Evolutionary conservation across 2,888 invertebrate genomes (phyloP), one percentile per base, ranked within the genome.

Genomic region (Colostygia pectinataria): DNA sequence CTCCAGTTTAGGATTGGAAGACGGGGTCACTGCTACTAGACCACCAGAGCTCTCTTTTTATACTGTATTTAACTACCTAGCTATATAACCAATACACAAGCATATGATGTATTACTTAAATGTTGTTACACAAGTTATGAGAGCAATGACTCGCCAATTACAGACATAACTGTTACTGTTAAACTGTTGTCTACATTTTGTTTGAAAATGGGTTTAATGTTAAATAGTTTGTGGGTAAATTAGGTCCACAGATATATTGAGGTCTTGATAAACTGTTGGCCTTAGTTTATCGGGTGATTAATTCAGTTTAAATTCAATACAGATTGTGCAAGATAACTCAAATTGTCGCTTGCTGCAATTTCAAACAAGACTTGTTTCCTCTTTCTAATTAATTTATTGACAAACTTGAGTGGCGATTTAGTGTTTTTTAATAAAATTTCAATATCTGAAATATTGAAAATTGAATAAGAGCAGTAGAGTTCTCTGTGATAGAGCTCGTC

Each of bases 281-380:
- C 39, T 33, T 7, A 13, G 28, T 18, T 43, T 49, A 43, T 43
- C 39, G 34, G 8, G 43, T 34, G 43, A 44, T 39, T 39, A 31
- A 40, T 49, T 28, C 23, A n/a, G 44, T 44, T 23, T 27, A 32
- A 8, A 34, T 18, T 33, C 28, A 33, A 29, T 44, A 23, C 9
- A 27, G 25, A 40, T 47, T 34, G 13, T 4, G 10, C 9, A 24
- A 2, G 37, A 43, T 43, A 43, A 24, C 38, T 38, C 10, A 14
- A 37, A 38, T 20, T 20, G 47, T 29, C 28, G 10, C 33, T 3
- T 40, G 34, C 15, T 33, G 28, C 8, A 28, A 10, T 28, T 28
- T 33, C 1, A n/a, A 6, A 12, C 29, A 18, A 23, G 12, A 9
- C 18, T 33, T 33, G 33, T 33, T 9, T 9, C 10, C 20, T 20